Base-by-base conservation (phyloP, 2,113 vertebrate species). In the Ancistrus triradiatus region DNA sequence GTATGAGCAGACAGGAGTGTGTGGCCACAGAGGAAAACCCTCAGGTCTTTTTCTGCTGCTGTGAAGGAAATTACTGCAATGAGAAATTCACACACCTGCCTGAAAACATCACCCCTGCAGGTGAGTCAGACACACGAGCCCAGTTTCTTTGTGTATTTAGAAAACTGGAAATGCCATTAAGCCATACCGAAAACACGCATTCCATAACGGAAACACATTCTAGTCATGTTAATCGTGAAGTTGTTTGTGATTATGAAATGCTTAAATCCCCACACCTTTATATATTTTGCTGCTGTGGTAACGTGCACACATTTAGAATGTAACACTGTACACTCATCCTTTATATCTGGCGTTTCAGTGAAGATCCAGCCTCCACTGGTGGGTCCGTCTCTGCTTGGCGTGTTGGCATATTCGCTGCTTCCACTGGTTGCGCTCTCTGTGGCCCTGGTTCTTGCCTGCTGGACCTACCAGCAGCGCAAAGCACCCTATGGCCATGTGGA, bases 1-100 rank as follows among this genome's bases (percentile, higher is more conserved):
- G 50, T 63, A 38, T 15, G 67, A 48, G 47, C 76, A 99, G 96
- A 86, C 91, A 95, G 84, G 95, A 97, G 80, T 98, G 96, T 1
- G 89, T 99, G 59, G 95, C 94, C 73, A 97, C 94, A 9, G 95
- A 98, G 80, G 94, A 97, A 85, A 98, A 92, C 76, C 95, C 96
- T 48, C 94, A 96, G 84, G 96, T 99, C 47, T 99, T 95, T 86
- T 98, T 99, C 89, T 99, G 96, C 89, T 99, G 96, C 89, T 99
- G 96, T 1, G 95, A 99, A 74, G 96, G 95, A 56, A 94, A 99
- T 88, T 96, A 95, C 69, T 99, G 96, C 88, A 99, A 99, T 22
- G 93, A 95, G 74, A 92, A 89, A 66, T 98, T 99, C 74, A 95
- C 91, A 60, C 96, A 98, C 75, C 80, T 97, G 76, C 96, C 96